Evolutionary conservation across 2,888 invertebrate species (phyloP), one percentile per base, ranked within the genome.

Genomic region (Zygaena filipendulae): DNA sequence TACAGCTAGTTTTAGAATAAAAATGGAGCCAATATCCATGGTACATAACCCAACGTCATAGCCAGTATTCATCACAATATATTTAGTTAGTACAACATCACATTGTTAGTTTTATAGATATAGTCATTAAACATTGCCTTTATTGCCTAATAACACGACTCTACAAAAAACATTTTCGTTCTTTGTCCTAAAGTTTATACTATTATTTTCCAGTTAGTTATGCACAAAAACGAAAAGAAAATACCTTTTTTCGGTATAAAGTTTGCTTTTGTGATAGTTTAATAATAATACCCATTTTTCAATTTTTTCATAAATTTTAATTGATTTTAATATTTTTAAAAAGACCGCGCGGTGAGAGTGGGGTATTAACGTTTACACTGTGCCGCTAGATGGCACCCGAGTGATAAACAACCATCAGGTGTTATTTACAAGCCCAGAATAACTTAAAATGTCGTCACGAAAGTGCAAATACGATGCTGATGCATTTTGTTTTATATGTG

Each of bases 381-480:
- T 38, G 38, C 36, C 33, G 30, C 32, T 36, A 38, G 40, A 38
- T 38, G 38, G 34, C 38, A 40, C 36, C 29, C 36, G 32, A 38
- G 33, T 38, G 34, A 38, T 36, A 36, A 33, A 40, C 35, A 38
- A 36, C 36, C 27, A 40, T 40, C 32, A 38, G 34, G 34, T 36
- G 34, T 38, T 36, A 27, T 38, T 31, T 36, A 38, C 34, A 38
- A 36, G 31, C 25, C 32, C 30, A 32, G 33, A 36, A 36, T 27
- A 32, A 32, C 30, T 35, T 35, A 35, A 32, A 37, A 34, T 35
- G 33, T 35, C 32, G 33, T 30, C 32, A 30, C 30, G 35, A 39
- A 39, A 34, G 35, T 39, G 35, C 27, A 36, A 34, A 38, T 34
- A 38, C 25, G 35, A 37, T 33, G 33, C 33, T 37, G 37, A 37